These are phyloP conservation scores for Gastrophryne carolinensis DNA, from an alignment of 2,797 vertebrate species.

Conservation along the genomic window DNA sequence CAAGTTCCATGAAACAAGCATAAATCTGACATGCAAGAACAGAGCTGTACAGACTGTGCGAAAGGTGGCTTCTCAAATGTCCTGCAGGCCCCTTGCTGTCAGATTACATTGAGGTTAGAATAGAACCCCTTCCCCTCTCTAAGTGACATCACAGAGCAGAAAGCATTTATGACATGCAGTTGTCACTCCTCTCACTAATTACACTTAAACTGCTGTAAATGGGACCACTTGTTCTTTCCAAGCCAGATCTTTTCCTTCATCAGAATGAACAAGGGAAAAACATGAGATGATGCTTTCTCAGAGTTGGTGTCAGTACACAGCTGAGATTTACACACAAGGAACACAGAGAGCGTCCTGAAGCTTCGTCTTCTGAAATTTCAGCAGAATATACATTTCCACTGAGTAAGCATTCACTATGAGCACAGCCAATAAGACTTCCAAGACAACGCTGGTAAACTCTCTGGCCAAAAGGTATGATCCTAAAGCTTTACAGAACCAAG, in stretches of 20 bases:
- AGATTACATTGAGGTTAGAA: slow-evolving; percentile 61
- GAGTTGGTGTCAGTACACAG: slow-evolving; percentile 28
- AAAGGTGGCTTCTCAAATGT: slow-evolving; percentile 70
- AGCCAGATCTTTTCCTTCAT: neutral
- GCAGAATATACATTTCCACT: slow-evolving; percentile 58
- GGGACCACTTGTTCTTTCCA: slow-evolving; percentile 17
- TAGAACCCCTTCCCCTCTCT: slow-evolving; percentile 62
- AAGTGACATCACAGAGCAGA: slow-evolving; percentile 68
- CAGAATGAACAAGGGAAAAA: neutral
- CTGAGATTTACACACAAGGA: slow-evolving; percentile 41
- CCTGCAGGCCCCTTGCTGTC: slow-evolving; percentile 65
- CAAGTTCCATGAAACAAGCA: slow-evolving; percentile 63
- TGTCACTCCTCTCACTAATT: slow-evolving; percentile 65
- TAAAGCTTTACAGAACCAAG: slow-evolving; percentile 72
- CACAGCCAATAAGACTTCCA: slow-evolving; percentile 58
- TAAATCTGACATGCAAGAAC: slow-evolving; percentile 68
- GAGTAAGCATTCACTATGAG: slow-evolving; percentile 60
- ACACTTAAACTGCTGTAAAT: slow-evolving; percentile 22
- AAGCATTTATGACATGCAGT: slow-evolving; percentile 73
- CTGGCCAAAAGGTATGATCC: slow-evolving; percentile 80
- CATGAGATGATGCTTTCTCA: neutral
- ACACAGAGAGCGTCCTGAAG: slow-evolving; percentile 38
- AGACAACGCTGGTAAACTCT: slow-evolving; percentile 75
- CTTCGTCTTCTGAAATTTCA: slow-evolving; percentile 46
- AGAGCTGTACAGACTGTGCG: slow-evolving; percentile 59